phyloP scores from a whole-genome alignment of 2,113 vertebrate genomes.

The Coptodon rendalli region DNA sequence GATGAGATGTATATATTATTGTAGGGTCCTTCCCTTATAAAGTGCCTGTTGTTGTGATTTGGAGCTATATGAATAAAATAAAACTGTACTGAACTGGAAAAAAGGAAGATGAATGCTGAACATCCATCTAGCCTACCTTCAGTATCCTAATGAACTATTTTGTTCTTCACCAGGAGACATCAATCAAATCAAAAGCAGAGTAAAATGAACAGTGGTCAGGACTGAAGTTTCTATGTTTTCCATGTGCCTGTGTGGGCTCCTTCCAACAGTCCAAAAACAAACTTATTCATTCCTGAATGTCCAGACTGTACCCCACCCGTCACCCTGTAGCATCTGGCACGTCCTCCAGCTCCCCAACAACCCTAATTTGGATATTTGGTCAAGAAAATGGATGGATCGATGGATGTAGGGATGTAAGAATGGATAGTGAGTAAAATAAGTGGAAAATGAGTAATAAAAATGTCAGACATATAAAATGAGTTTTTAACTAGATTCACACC shows the following conservation, averaged over 20 bases:
- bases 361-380: not conserved
- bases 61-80: not conserved
- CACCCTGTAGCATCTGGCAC: not conserved
- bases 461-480: not conserved
- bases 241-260: not conserved
- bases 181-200: not conserved
- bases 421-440: not conserved
- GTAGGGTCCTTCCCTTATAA: not conserved
- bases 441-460: not conserved
- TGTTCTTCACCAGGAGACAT: not conserved
- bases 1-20: not conserved
- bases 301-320: not conserved
- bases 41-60: not conserved
- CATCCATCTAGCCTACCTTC: not conserved
- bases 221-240: not conserved
- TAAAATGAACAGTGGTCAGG: accelerated
- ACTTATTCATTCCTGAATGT: not conserved
- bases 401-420: accelerated
- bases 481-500: not conserved
- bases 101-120: not conserved
- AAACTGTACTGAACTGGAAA: not conserved
- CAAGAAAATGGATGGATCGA: not conserved
- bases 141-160: not conserved
- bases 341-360: not conserved
- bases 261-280: not conserved